Base-by-base conservation (phyloP, 1,140 invertebrate species). In the Brachionus manjavacas region DNA sequence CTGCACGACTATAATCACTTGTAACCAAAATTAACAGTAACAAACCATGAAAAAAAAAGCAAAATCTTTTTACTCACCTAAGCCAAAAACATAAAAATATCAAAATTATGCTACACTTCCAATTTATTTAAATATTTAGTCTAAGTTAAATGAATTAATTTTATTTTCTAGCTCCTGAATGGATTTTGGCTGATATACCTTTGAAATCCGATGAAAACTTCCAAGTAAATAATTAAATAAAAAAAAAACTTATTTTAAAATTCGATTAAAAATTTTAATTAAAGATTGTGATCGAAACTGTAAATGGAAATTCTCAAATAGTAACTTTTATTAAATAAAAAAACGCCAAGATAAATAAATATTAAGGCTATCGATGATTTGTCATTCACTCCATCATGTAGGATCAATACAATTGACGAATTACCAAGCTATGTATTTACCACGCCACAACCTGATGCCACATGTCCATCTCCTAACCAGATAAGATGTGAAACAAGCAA, bases 291-390 rank as follows among this genome's bases (percentile, higher is more conserved):
- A 20, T 72, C n/a, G 68, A 72, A 41, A 39, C 68, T 4, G 16
- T 41, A 16, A 72, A 72, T 39, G 68, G 39, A 72, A 72, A 72
- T 8, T 35, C 31, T 72, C 68, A 72, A 41, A 41, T 72, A 46
- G 68, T 41, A 72, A 16, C 8, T 41, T 11, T 68, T 68, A 20
- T 14, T 20, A 64, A 64, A 64, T 64, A n/a, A 31, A 68, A n/a
- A n/a, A 14, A 3, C 3, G n/a, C 25, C 25, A 31, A 68, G 14
- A 11, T 68, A n/a, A 31, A 28, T 25, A 14, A 25, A 28, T 80
- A 12, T 80, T 20, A 12, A 80, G 78, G 55, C 49, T 16, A 87
- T 90, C 66, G 89, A 90, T 85, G 89, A 90, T 70, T 85, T 90
- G 6, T 86, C 86, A 3, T 88, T 89, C 52, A 86, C 87, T 3